Evolutionary conservation across 1,140 invertebrate genomes (phyloP), one percentile per base, ranked within the genome.

Genomic region (Lethrus apterus): DNA sequence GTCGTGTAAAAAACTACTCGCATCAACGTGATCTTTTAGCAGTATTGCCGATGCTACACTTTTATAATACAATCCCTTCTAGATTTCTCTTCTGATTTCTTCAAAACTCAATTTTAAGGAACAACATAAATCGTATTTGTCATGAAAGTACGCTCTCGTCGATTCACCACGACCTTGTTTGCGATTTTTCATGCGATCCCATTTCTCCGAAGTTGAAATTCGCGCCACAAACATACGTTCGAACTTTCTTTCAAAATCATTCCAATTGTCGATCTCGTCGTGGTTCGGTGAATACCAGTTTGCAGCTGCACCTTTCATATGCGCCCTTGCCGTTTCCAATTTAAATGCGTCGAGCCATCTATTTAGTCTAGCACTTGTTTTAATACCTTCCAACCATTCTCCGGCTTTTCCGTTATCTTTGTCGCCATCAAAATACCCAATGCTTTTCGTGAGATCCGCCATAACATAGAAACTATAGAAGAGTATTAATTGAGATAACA

Each of bases 61-160:
- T 42, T 26, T 23, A 40, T 40, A 40, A 17, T 40, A 20, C 40
- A 2, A 30, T n/a, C n/a, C n/a, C n/a, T n/a, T 4, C 4, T 18
- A 7, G 31, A 44, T 33, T n/a, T 44, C 14, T 13, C 31, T 29
- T 33, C 18, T 32, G 13, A 36, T 19, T 36, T 36, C 34, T 19
- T 19, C n/a, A 36, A 36, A 36, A 8, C 17, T 15, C 21, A 36
- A 14, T 19, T 36, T 19, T 19, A 36, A 20, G 5, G 18, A 15
- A 10, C 17, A 9, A 9, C 34, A 19, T 19, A 36, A 11, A 9
- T 15, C 18, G 18, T 19, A 15, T 19, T 36, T 19, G 10, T 36
- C 34, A 11, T 36, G 34, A 36, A 36, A 36, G 13, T 36, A 36
- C n/a, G 11, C 18, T 10, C 21, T 15, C 21, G 21, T 20, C 10